Conservation (phyloP, 2,888 invertebrate genomes). For the Macaria notata region DNA sequence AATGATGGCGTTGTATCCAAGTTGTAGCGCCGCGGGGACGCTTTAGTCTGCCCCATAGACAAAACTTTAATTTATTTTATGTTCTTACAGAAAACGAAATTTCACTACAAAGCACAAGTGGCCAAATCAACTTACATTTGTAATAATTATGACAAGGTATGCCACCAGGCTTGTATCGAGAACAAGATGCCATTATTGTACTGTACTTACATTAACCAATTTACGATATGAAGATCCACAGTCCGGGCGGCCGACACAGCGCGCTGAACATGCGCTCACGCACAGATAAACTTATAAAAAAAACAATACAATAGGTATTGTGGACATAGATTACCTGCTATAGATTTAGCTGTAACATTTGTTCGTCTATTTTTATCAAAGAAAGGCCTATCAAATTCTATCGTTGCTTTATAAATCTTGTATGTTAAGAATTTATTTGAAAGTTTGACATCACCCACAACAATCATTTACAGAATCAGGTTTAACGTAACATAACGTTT, state of each 20-base stretch:
- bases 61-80: too few species aligned
- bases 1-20: slow-evolving; percentile 70
- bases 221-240: slow-evolving; percentile 19
- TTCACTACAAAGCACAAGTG: too few species aligned
- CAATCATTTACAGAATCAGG: too few species aligned
- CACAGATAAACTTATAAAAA: slow-evolving; percentile 53
- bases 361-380: too few species aligned
- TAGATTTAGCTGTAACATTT: too few species aligned
- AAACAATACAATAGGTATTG: slow-evolving; percentile 53
- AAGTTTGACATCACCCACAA: too few species aligned
- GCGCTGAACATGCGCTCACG: slow-evolving; percentile 47
- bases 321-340: neutral
- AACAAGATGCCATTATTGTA: slow-evolving; percentile 16
- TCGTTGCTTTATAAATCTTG: too few species aligned
- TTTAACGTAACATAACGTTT: too few species aligned
- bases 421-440: too few species aligned
- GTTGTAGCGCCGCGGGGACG: slow-evolving; percentile 66
- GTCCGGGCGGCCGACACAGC: slow-evolving; percentile 39
- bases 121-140: too few species aligned
- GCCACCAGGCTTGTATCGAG: slow-evolving; percentile 21
- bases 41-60: slow-evolving; percentile 26
- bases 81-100: too few species aligned
- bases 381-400: too few species aligned
- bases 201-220: slow-evolving; percentile 23
- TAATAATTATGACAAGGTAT: slow-evolving; percentile 17